These are phyloP conservation scores for Pachyuromys duprasi DNA, from an alignment of 2,797 vertebrate genomes.

Conservation along the genomic window DNA sequence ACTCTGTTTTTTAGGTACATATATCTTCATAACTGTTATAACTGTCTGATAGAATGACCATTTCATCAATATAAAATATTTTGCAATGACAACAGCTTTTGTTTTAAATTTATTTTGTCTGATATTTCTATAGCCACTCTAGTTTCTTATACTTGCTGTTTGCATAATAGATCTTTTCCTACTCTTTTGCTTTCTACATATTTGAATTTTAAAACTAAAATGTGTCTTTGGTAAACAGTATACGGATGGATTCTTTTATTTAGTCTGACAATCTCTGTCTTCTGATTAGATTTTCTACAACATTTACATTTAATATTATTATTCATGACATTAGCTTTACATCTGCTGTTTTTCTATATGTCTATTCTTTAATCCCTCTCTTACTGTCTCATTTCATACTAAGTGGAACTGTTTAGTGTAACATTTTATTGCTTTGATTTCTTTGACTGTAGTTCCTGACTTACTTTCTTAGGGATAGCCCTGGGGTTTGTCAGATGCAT, in stretches of 20 bases:
- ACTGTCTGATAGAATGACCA: background rate
- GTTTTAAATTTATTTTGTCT: conserved; percentile 1
- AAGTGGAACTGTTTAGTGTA: background rate
- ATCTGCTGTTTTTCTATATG: background rate
- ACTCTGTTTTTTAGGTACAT: background rate
- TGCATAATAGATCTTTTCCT: background rate
- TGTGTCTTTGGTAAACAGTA: background rate
- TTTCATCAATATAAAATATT: background rate
- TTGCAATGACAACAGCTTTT: background rate
- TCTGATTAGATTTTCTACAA: background rate
- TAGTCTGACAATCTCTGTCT: background rate
- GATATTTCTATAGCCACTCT: background rate
- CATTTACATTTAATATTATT: conserved; percentile 29
- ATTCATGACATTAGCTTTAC: background rate
- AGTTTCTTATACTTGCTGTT: background rate
- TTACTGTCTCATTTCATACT: background rate
- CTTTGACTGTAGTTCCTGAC: background rate
- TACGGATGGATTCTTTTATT: background rate
- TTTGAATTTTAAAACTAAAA: background rate
- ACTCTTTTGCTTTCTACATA: background rate
- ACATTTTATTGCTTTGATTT: background rate
- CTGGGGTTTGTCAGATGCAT: background rate
- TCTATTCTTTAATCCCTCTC: background rate
- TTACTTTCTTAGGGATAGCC: background rate
- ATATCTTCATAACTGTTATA: background rate